Evolutionary conservation across 2,797 vertebrate species (phyloP).

Genomic region (Allobates femoralis): DNA sequence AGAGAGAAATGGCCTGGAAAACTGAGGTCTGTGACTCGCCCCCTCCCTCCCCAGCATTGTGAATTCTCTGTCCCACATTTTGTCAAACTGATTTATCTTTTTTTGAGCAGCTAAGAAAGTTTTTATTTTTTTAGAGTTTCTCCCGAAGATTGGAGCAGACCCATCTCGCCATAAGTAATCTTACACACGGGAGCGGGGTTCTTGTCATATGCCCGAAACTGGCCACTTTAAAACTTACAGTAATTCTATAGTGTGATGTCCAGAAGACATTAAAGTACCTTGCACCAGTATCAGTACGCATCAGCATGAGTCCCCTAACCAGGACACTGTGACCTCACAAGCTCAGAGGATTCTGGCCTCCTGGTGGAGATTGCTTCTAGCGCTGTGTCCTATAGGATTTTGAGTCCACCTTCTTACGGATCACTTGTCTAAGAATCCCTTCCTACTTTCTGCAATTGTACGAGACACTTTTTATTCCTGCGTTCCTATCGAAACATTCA

Average conservation of each 20-base stretch:
- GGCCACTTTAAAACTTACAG: constrained; percentile 39
- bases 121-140: constrained; percentile 30
- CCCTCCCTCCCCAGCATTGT: constrained; percentile 25
- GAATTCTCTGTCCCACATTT: constrained; percentile 35
- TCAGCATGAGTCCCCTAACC: background rate
- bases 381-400: constrained; percentile 7
- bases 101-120: constrained; percentile 48
- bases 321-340: constrained; percentile 4
- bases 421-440: background rate
- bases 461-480: background rate
- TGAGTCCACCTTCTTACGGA: background rate
- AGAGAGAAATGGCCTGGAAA: constrained; percentile 48
- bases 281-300: constrained; percentile 29
- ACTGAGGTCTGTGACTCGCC: constrained; percentile 38
- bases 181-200: constrained; percentile 32
- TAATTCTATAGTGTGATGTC: constrained; percentile 43
- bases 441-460: background rate
- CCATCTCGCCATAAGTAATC: constrained; percentile 28
- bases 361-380: constrained; percentile 31
- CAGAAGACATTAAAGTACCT: constrained; percentile 52
- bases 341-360: background rate
- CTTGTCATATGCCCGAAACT: constrained; percentile 47
- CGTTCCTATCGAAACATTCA: background rate
- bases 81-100: constrained; percentile 34
- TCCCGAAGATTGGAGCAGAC: constrained; percentile 33